These are phyloP conservation scores for Schizopygopsis malacanthus DNA, from an alignment of 2,797 vertebrate genomes.

Conservation along the genomic window DNA sequence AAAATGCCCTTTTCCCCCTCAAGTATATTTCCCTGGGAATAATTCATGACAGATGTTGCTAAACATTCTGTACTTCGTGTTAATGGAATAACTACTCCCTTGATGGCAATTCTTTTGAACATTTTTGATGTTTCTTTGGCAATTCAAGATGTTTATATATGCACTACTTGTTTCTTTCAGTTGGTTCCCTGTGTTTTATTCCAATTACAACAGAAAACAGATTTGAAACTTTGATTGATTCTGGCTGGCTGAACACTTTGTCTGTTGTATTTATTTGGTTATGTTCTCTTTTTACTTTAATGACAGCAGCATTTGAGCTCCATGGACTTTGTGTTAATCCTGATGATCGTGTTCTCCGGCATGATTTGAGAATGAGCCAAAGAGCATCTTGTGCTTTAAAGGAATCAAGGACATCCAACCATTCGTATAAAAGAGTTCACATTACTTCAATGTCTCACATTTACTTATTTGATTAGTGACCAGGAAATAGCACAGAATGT, in stretches of 20 bases:
- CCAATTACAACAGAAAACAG: constrained; percentile 20
- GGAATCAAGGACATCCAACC: background rate
- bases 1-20: background rate
- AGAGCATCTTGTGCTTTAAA: background rate
- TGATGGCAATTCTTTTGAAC: background rate
- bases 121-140: background rate
- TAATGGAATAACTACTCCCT: background rate
- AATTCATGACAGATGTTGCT: background rate
- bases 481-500: background rate
- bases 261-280: constrained; percentile 1
- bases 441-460: background rate
- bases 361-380: background rate
- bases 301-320: background rate
- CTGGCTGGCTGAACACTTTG: background rate
- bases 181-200: background rate
- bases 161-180: background rate
- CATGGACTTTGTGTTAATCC: background rate
- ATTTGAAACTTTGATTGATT: constrained; percentile 4
- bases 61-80: background rate
- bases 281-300: background rate
- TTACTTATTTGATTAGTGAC: background rate
- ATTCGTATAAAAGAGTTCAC: background rate
- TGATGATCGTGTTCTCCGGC: background rate
- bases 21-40: background rate
- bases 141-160: background rate